phyloP scores from a whole-genome alignment of 2,797 vertebrate genomes.

The Rhincodon typus region DNA sequence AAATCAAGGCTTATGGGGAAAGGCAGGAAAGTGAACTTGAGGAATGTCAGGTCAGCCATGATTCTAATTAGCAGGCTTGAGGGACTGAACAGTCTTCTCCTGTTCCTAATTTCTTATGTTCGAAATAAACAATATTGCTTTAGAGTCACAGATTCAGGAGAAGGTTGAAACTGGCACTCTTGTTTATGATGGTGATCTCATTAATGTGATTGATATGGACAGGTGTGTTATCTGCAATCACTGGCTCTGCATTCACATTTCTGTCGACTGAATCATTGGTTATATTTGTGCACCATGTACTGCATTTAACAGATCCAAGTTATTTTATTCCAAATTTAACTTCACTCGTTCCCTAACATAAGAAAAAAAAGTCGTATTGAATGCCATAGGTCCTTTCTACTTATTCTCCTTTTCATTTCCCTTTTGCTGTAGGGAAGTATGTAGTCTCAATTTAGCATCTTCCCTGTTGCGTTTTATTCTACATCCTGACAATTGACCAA shows the following conservation, averaged over 20 bases:
- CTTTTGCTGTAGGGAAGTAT: background rate
- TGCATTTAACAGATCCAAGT: constrained; percentile 26
- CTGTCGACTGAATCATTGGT: constrained; percentile 46
- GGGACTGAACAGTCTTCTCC: too few species aligned
- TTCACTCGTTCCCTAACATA: background rate
- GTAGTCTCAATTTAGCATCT: background rate
- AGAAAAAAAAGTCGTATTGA: background rate
- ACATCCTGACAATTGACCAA: background rate
- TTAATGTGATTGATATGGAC: constrained; percentile 46
- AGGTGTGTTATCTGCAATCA: constrained; percentile 45
- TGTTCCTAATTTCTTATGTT: too few species aligned
- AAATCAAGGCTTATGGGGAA: too few species aligned
- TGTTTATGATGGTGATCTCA: background rate
- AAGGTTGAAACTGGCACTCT: background rate
- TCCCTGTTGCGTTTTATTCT: background rate
- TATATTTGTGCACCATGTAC: constrained; percentile 39
- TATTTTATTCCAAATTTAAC: background rate
- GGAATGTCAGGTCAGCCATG: too few species aligned
- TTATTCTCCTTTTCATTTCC: background rate
- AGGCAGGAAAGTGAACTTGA: too few species aligned
- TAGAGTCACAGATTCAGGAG: background rate
- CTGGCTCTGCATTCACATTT: constrained; percentile 41
- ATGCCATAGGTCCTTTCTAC: background rate
- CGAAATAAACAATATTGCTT: background rate
- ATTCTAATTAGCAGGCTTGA: too few species aligned